Evolutionary conservation across 2,888 invertebrate genomes (phyloP).

Genomic region (Opisthograptis luteolata): DNA sequence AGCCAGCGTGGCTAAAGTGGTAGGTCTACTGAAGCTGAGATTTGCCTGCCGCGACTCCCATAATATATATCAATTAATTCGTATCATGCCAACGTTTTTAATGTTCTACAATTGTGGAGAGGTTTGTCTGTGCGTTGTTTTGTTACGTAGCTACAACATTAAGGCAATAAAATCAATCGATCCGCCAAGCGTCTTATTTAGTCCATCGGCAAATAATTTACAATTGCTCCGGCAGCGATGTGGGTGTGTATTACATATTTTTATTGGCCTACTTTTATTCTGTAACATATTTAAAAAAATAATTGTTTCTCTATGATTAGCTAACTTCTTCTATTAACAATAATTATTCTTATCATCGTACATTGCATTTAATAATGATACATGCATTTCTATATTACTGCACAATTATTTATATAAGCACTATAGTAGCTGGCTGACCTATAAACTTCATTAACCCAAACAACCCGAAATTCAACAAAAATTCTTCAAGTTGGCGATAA

Average conservation of each 20-base stretch:
- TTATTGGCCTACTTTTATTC: conserved; percentile 15
- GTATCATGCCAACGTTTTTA: conserved; percentile 56
- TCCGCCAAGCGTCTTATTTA: conserved; percentile 18
- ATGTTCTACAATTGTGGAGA: conserved; percentile 39
- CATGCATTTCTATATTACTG: no score
- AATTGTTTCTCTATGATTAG: background rate
- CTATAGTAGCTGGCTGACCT: no score
- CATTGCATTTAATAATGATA: no score
- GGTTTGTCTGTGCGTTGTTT: conserved; percentile 16
- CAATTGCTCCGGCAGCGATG: conserved; percentile 21
- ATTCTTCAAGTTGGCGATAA: no score
- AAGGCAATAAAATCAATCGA: conserved; percentile 37
- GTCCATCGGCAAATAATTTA: conserved; percentile 36
- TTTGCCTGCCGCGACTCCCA: conserved; percentile 49
- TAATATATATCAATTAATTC: conserved; percentile 75
- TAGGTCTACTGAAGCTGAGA: conserved; percentile 55
- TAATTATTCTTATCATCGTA: no score
- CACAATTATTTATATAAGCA: no score
- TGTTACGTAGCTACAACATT: conserved; percentile 23
- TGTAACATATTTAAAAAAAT: background rate
- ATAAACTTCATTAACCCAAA: no score
- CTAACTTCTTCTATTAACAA: no score
- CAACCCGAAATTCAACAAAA: no score
- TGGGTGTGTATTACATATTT: conserved; percentile 16
- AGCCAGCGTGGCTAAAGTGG: conserved; percentile 5